phyloP scores from a whole-genome alignment of 1,140 invertebrate species.

The Chelonus insularis region DNA sequence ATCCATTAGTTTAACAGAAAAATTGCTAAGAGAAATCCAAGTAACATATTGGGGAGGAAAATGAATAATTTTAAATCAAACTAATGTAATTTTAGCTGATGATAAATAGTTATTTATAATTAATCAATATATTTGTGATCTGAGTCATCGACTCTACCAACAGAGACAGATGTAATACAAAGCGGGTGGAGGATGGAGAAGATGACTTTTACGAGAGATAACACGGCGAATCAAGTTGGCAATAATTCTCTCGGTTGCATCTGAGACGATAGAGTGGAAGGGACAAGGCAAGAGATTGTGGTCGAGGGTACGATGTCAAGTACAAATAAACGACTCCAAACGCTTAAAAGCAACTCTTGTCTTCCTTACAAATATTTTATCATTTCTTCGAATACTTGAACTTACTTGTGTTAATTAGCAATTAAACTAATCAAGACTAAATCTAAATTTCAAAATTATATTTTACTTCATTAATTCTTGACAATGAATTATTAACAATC shows the following conservation, averaged over 20 bases:
- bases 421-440: background rate
- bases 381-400: background rate
- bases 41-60: too few species aligned
- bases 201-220: conserved; percentile 18
- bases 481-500: too few species aligned
- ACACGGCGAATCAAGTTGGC: conserved; percentile 8
- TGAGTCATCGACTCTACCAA: background rate
- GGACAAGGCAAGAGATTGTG: conserved; percentile 27
- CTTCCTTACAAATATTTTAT: conserved; percentile 9
- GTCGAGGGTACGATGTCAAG: conserved; percentile 27
- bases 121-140: conserved; percentile 2
- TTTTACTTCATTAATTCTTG: too few species aligned
- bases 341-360: conserved; percentile 20
- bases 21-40: background rate
- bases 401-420: background rate
- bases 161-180: background rate
- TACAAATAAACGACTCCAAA: conserved; percentile 26
- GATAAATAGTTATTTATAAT: conserved; percentile 15
- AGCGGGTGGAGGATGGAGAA: background rate
- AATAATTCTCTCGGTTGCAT: conserved; percentile 7
- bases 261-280: background rate
- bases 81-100: background rate
- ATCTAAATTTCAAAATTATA: background rate
- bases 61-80: too few species aligned
- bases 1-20: conserved; percentile 5